phyloP scores from a whole-genome alignment of 1,140 invertebrate genomes.

The Dufourea novaeangliae region DNA sequence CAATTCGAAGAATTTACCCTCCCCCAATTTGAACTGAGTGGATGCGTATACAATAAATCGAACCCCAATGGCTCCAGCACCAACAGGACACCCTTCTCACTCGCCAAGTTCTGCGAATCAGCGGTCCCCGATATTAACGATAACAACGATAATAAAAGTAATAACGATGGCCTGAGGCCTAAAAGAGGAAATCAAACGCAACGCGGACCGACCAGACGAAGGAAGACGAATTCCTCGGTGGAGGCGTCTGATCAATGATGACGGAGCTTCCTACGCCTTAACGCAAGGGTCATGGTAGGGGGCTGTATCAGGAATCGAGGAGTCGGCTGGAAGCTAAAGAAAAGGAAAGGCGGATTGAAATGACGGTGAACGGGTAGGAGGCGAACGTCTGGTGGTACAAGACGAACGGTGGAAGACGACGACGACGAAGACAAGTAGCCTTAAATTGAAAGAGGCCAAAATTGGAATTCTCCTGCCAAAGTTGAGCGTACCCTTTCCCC shows the following conservation, averaged over 20 bases:
- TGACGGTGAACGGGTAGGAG: slow-evolving; percentile 12
- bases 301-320: slow-evolving; percentile 38
- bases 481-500: slow-evolving; percentile 52
- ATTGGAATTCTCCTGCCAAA: slow-evolving; percentile 76
- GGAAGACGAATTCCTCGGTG: background rate
- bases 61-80: background rate
- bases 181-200: background rate
- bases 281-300: background rate
- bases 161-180: slow-evolving; percentile 49
- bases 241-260: slow-evolving; percentile 30
- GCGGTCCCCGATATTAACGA: slow-evolving; percentile 52
- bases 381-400: slow-evolving; percentile 16
- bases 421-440: slow-evolving; percentile 71
- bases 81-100: background rate
- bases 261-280: background rate
- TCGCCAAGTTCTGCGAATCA: background rate
- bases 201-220: background rate
- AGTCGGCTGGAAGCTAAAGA: slow-evolving; percentile 1
- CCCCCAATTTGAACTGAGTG: background rate
- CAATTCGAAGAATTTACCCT: background rate
- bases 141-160: slow-evolving; percentile 60
- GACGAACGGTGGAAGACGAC: slow-evolving; percentile 46
- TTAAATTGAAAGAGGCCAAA: slow-evolving; percentile 75
- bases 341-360: slow-evolving; percentile 44
- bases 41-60: background rate